Percentiles rank a stretch among this genome's conserved stretches.
phyloP scores from a whole-genome alignment of 1,140 invertebrate species.

The Geopemphigus sp. region DNA sequence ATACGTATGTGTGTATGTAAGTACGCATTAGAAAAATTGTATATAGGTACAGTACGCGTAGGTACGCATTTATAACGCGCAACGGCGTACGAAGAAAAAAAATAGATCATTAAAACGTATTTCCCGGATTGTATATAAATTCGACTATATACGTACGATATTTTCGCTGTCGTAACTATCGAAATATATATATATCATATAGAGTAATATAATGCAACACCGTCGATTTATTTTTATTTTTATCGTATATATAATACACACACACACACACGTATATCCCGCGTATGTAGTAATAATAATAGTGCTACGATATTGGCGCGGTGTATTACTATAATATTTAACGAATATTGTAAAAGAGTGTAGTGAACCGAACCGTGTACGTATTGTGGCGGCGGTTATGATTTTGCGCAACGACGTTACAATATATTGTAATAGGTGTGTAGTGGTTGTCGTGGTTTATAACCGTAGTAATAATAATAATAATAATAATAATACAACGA shows the following conservation, averaged over 20 bases:
- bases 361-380: constrained; percentile 27
- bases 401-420: constrained; percentile 24
- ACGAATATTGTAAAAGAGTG: constrained; percentile 1
- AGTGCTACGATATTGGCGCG: constrained; percentile 5
- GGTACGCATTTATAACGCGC: no score
- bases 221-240: background rate
- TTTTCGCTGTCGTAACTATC: background rate
- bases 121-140: background rate
- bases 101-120: constrained; percentile 17
- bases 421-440: no score
- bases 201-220: constrained; percentile 12
- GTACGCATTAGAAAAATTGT: no score
- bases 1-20: no score
- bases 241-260: no score
- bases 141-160: background rate
- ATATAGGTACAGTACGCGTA: no score
- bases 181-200: no score
- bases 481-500: background rate
- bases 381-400: background rate
- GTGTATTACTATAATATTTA: background rate
- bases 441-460: constrained; percentile 12
- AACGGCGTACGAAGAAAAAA: background rate
- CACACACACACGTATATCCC: no score
- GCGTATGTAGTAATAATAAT: constrained; percentile 8
- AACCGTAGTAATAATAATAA: background rate